Conservation (phyloP, 2,113 vertebrate genomes). For the Aix galericulata region DNA sequence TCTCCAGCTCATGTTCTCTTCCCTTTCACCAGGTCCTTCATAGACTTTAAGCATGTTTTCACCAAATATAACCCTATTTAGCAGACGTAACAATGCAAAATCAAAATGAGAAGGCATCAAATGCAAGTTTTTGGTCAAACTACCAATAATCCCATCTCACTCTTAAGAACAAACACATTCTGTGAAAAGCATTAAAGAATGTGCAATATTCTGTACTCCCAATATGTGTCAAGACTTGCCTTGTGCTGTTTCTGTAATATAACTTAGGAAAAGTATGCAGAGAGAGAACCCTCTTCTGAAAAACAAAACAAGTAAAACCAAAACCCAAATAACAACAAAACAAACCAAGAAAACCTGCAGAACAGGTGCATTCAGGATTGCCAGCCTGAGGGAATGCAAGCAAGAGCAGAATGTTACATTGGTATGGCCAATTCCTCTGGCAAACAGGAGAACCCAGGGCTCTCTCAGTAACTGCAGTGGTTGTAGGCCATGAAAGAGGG, state of each 20-base stretch:
- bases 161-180: neutral
- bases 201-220: neutral
- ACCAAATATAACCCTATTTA: neutral
- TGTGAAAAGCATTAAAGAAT: neutral
- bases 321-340: too few species aligned
- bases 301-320: too few species aligned
- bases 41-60: neutral
- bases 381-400: neutral
- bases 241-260: neutral
- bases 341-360: too few species aligned
- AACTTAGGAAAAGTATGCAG: neutral
- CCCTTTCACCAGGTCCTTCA: neutral
- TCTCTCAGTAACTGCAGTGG: neutral
- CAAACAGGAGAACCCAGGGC: neutral
- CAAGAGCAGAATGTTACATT: neutral
- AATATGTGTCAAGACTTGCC: neutral
- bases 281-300: neutral
- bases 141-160: neutral
- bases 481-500: neutral
- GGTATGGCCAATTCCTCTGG: neutral
- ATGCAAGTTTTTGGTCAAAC: neutral
- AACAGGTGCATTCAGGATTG: neutral
- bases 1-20: neutral
- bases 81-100: neutral
- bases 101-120: neutral